phyloP scores from a whole-genome alignment of 1,140 invertebrate genomes.

The Yoshiicerus persimilis region DNA sequence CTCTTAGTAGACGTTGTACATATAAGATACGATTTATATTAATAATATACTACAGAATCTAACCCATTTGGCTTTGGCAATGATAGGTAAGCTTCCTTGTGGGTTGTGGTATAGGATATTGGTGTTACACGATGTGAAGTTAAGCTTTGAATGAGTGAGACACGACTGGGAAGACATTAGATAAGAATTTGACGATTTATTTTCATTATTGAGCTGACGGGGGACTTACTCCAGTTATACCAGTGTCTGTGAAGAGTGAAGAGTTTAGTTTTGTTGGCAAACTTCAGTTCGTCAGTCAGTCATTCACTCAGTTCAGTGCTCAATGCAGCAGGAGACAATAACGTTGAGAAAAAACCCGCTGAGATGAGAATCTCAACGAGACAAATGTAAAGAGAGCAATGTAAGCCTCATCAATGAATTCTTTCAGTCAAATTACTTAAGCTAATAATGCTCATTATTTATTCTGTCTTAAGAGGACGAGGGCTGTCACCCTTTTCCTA shows the following conservation, averaged over 20 bases:
- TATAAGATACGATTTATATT: no score
- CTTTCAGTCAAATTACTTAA: slow-evolving; percentile 29
- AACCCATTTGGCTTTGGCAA: no score
- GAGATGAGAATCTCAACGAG: not conserved
- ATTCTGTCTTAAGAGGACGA: not conserved
- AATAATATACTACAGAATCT: not conserved
- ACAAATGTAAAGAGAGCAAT: not conserved
- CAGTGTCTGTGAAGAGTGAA: not conserved
- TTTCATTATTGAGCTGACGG: slow-evolving; percentile 13
- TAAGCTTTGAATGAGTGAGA: not conserved
- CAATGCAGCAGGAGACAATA: not conserved
- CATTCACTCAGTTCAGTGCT: not conserved
- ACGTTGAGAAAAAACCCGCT: not conserved
- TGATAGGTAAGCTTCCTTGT: no score
- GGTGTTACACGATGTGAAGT: not conserved
- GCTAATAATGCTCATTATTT: slow-evolving; percentile 25
- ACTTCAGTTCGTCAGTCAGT: not conserved
- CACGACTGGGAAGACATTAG: not conserved
- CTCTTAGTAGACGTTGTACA: no score
- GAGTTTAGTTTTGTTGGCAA: not conserved
- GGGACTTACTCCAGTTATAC: not conserved
- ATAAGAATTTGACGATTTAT: slow-evolving; percentile 18
- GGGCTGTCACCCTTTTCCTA: not conserved
- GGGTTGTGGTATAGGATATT: not conserved
- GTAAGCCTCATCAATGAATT: slow-evolving; percentile 20